Base-by-base conservation (phyloP, 2,888 invertebrate species). In the Drosophila helvetica region DNA sequence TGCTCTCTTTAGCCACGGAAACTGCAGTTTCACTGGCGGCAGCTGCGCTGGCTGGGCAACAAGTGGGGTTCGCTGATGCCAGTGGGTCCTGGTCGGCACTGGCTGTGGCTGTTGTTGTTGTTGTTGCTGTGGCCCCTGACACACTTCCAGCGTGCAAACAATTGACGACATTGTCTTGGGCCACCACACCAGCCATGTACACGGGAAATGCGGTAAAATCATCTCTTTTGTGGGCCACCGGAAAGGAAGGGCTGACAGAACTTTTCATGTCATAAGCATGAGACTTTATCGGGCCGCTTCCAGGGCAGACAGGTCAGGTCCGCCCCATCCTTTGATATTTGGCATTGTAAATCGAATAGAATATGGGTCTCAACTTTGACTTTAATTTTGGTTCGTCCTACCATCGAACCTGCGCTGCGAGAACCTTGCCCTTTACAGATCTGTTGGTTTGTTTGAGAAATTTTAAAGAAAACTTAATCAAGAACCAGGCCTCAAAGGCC, bases 231-330 rank as follows among this genome's bases (percentile, higher is more conserved):
- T 46, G 55, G 38, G 38, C 48, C 30, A 12, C 25, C 52, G 38
- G 43, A 27, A 17, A 19, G 63, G 33, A 17, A 27, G 63, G 33
- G 19, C 19, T 38, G 5, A 30, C 12, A 8, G 43, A 70, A 58
- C 65, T 59, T 57, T 55, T 46, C 27, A 46, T 46, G 58, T 61
- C 75, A 68, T 80, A 84, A 84, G 78, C 78, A 75, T 78, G 68
- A n/a, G 51, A 52, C 70, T 83, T 80, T 69, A 72, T 85, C 25
- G 51, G 30, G 42, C 50, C 38, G 18, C 48, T 57, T 62, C 70
- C 48, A 46, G 46, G n/a, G 38, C 38, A 38, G 27, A 2, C 27
- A 25, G 27, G 27, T 2, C 27, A 1, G 7, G 7, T 2, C 25
- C 25, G 7, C 0, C 33, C 15, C 33, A 12, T 38, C 38, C 60